Evolutionary conservation across 2,888 invertebrate species (phyloP).

Genomic region (Conus canariensis): DNA sequence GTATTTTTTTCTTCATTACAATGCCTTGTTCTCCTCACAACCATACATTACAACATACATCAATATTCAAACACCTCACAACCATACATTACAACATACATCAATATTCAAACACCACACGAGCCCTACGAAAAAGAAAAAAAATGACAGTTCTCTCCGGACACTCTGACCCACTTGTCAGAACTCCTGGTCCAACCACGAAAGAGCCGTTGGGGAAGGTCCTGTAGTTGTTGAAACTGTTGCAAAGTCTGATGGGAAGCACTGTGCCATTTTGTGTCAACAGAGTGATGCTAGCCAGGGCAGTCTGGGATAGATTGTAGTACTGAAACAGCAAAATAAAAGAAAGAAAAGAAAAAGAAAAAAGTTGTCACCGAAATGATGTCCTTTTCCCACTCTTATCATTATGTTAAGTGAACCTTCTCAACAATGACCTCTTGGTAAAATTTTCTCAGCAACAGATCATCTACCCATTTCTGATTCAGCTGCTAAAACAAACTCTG

Average conservation of each 20-base stretch:
- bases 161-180: conserved; percentile 54
- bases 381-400: too few relatives aligned
- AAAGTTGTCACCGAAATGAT: too few relatives aligned
- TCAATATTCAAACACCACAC: too few relatives aligned
- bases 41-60: too few relatives aligned
- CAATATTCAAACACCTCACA: too few relatives aligned
- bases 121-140: background rate
- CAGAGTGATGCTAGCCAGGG: conserved; percentile 93
- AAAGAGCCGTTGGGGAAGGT: conserved; percentile 93
- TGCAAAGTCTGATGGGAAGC: conserved; percentile 88
- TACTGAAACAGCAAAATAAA: conserved; percentile 76
- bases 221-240: conserved; percentile 89
- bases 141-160: background rate
- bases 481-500: too few relatives aligned
- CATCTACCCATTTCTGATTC: too few relatives aligned
- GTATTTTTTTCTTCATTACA: too few relatives aligned
- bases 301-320: conserved; percentile 85
- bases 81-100: too few relatives aligned
- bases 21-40: too few relatives aligned
- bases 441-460: too few relatives aligned
- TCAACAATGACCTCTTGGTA: background rate
- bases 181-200: conserved; percentile 84
- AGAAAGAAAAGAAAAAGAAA: background rate
- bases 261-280: conserved; percentile 86
- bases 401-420: background rate